These are phyloP conservation scores for Druceiella hillmani DNA, from an alignment of 2,888 invertebrate species.

Conservation along the genomic window DNA sequence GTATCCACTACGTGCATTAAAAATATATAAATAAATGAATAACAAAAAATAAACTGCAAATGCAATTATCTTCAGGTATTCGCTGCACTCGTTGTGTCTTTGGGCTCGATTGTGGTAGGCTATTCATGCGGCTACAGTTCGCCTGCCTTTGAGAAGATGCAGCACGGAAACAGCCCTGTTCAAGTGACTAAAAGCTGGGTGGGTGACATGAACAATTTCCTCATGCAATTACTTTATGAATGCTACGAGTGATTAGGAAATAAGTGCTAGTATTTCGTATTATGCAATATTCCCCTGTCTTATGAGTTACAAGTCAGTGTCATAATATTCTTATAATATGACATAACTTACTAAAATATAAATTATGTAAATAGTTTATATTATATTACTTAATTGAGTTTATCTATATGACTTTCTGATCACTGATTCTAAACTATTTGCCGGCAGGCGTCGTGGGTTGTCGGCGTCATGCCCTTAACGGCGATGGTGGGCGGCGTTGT, in stretches of 20 bases:
- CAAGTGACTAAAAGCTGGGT: constrained; percentile 48
- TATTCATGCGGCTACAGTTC: constrained; percentile 86
- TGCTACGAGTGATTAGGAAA: too few species aligned
- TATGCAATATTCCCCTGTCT: too few species aligned
- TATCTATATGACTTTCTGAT: too few species aligned
- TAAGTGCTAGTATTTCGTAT: too few species aligned
- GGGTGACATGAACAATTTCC: constrained; percentile 27
- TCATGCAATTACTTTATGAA: too few species aligned
- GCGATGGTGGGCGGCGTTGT: constrained; percentile 79
- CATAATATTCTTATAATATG: constrained; percentile 24
- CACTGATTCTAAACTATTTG: too few species aligned
- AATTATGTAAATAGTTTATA: constrained; percentile 6
- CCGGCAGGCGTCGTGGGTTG: constrained; percentile 78
- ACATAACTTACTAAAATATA: constrained; percentile 1
- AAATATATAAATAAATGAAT: too few species aligned
- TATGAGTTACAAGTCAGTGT: constrained; percentile 2
- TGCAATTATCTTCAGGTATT: constrained; percentile 63
- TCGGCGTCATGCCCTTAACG: constrained; percentile 81
- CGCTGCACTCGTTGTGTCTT: constrained; percentile 78
- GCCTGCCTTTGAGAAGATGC: constrained; percentile 77
- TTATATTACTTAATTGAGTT: constrained; percentile 20
- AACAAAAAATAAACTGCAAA: too few species aligned
- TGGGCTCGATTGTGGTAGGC: constrained; percentile 86
- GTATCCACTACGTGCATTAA: too few species aligned
- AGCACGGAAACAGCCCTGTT: constrained; percentile 40